Base-by-base conservation (phyloP, 2,888 invertebrate genomes). In the Bombyx huttoni region DNA sequence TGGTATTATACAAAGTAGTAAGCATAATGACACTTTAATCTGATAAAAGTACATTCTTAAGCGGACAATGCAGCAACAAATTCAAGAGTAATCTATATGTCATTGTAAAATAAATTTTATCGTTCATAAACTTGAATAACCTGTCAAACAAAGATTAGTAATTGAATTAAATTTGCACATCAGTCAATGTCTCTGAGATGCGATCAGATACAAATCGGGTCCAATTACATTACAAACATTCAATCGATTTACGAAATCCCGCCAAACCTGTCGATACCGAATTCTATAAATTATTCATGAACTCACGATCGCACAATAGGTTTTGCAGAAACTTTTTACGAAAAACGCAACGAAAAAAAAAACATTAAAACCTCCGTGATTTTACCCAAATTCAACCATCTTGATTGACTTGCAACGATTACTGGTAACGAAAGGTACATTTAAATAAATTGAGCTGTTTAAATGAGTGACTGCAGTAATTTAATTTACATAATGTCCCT, bases 201-300 rank as follows among this genome's bases (percentile, higher is more conserved):
- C 58, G 59, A 61, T 63, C 61, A 54, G 61, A 61, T 61, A 59
- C 52, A 54, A 57, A 46, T 33, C 14, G 46, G 46, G 14, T 47
- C 48, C 51, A 48, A 53, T 24, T 33, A 53, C 14, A 34, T 50
- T 53, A 51, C 64, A 65, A 65, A 59, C 64, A 65, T 65, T 64
- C 65, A 74, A 80, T 81, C 76, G 72, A 70, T 76, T 81, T 76
- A 73, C 77, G 76, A 80, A 78, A 84, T 81, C 76, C 73, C 72
- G 68, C 76, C 77, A 75, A 81, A 81, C 78, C 65, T 58, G 68
- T 68, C 72, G 75, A 78, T 78, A 77, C 79, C 73, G 66, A 72
- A 68, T 66, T 66, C 65, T 60, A 77, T 84, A 73, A 80, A 85
- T 82, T 68, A 84, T 85, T 81, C 78, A 85, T 82, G 73, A 77